phyloP scores from a whole-genome alignment of 2,888 invertebrate genomes.

The Pimpla rufipes region DNA sequence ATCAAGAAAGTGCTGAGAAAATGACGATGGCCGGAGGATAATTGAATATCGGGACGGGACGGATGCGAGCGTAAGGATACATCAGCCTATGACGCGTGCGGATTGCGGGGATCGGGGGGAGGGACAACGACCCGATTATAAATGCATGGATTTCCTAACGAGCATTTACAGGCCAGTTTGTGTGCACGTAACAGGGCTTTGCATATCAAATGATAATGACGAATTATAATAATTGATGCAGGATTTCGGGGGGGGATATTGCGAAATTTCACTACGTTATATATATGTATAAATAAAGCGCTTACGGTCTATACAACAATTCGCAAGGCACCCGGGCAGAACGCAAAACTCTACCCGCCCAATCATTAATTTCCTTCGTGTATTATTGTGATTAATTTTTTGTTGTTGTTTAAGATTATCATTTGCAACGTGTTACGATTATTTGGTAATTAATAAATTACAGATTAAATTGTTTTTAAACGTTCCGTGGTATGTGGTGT shows the following conservation, averaged over 20 bases:
- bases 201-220: slow-evolving; percentile 58
- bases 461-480: slow-evolving; percentile 55
- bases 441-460: slow-evolving; percentile 44
- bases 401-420: slow-evolving; percentile 46
- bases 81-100: slow-evolving; percentile 54
- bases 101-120: slow-evolving; percentile 27
- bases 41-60: slow-evolving; percentile 60
- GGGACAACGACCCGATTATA: slow-evolving; percentile 59
- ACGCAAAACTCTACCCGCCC: slow-evolving; percentile 53
- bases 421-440: slow-evolving; percentile 57
- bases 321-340: slow-evolving; percentile 53
- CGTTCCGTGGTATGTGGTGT: slow-evolving; percentile 15
- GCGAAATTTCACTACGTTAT: slow-evolving; percentile 12
- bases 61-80: slow-evolving; percentile 53
- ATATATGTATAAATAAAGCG: slow-evolving; percentile 21
- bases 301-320: slow-evolving; percentile 33
- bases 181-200: slow-evolving; percentile 63
- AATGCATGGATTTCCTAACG: slow-evolving; percentile 65
- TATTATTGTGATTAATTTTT: slow-evolving; percentile 44
- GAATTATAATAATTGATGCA: slow-evolving; percentile 63
- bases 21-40: slow-evolving; percentile 23
- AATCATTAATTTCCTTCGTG: slow-evolving; percentile 53
- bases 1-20: slow-evolving; percentile 39
- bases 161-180: slow-evolving; percentile 50
- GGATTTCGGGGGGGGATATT: slow-evolving; percentile 21